These are phyloP conservation scores for Daktulosphaira vitifoliae DNA, from an alignment of 1,140 invertebrate species.

Conservation along the genomic window DNA sequence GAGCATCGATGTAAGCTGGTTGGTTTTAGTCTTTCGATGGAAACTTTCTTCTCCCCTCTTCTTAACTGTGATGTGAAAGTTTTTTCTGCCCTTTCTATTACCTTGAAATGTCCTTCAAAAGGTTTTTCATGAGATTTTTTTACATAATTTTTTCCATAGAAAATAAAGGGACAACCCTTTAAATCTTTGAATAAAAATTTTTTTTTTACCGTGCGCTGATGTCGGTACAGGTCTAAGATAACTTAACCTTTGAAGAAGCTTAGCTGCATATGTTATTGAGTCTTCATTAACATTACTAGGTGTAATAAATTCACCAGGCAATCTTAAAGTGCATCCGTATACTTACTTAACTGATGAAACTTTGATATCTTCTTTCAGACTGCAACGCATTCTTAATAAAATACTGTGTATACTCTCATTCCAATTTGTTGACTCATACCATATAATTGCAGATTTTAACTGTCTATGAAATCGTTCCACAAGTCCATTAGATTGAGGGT, in stretches of 20 bases:
- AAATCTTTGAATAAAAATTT: background rate
- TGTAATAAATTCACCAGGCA: background rate
- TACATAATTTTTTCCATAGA: background rate
- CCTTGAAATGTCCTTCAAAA: too few species aligned
- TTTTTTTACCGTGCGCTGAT: background rate
- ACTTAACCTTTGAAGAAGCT: too few species aligned
- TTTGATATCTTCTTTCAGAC: conserved; percentile 33
- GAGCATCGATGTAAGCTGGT: too few species aligned
- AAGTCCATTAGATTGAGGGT: conserved; percentile 42
- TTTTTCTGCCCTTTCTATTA: too few species aligned
- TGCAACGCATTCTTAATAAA: conserved; percentile 36
- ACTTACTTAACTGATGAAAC: conserved; percentile 38
- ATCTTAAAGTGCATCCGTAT: background rate
- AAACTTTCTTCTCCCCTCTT: background rate
- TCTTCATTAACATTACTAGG: too few species aligned
- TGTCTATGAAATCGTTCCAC: conserved; percentile 40
- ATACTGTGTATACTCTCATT: too few species aligned
- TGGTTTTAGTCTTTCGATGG: background rate
- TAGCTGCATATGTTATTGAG: too few species aligned
- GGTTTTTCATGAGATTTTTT: background rate
- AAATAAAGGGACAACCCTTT: background rate
- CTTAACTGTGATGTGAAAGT: too few species aligned
- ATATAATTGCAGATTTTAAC: conserved; percentile 43
- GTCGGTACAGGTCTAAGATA: too few species aligned
- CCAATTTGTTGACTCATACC: conserved; percentile 36